These are phyloP conservation scores for Pelobates fuscus DNA, from an alignment of 2,113 vertebrate species.

Conservation along the genomic window DNA sequence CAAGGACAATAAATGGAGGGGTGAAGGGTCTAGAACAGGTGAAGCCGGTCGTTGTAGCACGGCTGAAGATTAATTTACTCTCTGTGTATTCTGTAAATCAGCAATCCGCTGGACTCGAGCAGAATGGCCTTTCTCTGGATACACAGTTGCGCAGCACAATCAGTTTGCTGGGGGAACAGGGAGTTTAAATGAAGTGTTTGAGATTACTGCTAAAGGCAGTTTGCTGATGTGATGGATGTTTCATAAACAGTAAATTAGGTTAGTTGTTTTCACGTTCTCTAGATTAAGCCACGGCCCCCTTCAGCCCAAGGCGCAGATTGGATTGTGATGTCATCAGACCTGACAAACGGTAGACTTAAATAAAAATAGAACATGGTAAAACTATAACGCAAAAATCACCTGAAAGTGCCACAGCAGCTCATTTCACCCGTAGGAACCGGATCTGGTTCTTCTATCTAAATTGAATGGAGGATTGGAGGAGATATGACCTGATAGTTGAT, in stretches of 20 bases:
- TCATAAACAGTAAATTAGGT: neutral
- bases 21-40: conserved; percentile 16
- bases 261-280: too few relatives aligned
- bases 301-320: neutral
- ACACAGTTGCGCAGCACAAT: conserved; percentile 15
- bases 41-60: neutral
- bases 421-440: too few relatives aligned
- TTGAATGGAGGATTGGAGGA: too few relatives aligned
- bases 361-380: neutral
- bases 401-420: too few relatives aligned
- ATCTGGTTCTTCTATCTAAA: too few relatives aligned
- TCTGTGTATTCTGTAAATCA: neutral
- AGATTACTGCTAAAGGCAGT: neutral
- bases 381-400: neutral
- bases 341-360: neutral
- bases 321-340: neutral
- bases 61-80: conserved; percentile 27
- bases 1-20: conserved; percentile 23
- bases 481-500: too few relatives aligned
- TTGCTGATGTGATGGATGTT: conserved; percentile 18
- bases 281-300: neutral
- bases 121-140: conserved; percentile 32
- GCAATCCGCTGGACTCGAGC: conserved; percentile 3
- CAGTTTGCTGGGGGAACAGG: conserved; percentile 4
- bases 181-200: neutral